phyloP scores from a whole-genome alignment of 2,888 invertebrate species.

The Troglohyphantes excavatus region DNA sequence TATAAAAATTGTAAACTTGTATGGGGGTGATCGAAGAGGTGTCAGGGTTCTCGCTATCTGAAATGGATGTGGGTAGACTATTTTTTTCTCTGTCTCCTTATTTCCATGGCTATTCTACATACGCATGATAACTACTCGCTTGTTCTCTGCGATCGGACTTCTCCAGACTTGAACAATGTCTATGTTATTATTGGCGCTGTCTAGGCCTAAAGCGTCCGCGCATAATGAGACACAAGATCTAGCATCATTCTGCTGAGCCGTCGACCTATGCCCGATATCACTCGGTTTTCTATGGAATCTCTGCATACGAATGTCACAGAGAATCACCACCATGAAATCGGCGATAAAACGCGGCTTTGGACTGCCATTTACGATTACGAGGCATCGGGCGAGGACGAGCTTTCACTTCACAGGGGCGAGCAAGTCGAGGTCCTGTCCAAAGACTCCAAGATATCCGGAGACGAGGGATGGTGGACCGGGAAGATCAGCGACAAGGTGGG shows the following conservation, averaged over 20 bases:
- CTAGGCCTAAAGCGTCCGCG: slow-evolving; percentile 68
- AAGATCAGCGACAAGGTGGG: slow-evolving; percentile 93
- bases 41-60: slow-evolving; percentile 73
- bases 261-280: slow-evolving; percentile 70
- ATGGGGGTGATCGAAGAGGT: slow-evolving; percentile 71
- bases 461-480: slow-evolving; percentile 99
- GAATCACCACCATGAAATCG: slow-evolving; percentile 75
- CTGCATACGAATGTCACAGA: slow-evolving; percentile 69
- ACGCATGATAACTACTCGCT: neutral
- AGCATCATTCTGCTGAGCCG: slow-evolving; percentile 42
- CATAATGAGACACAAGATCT: slow-evolving; percentile 56
- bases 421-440: slow-evolving; percentile 95
- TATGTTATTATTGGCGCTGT: slow-evolving; percentile 47
- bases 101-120: slow-evolving; percentile 21
- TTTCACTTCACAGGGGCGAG: slow-evolving; percentile 92
- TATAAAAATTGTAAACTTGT: slow-evolving; percentile 71
- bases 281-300: slow-evolving; percentile 75
- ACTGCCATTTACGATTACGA: slow-evolving; percentile 96
- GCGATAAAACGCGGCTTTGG: slow-evolving; percentile 83
- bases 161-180: slow-evolving; percentile 11
- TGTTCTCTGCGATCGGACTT: slow-evolving; percentile 17
- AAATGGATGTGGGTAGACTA: slow-evolving; percentile 69
- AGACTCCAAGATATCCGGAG: slow-evolving; percentile 96
- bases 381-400: slow-evolving; percentile 96
- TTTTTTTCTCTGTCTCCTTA: slow-evolving; percentile 47